Evolutionary conservation across 53 echinoderm and acorn worm genomes (phyloP).

Genomic region (Temnopleurus reevesii): DNA sequence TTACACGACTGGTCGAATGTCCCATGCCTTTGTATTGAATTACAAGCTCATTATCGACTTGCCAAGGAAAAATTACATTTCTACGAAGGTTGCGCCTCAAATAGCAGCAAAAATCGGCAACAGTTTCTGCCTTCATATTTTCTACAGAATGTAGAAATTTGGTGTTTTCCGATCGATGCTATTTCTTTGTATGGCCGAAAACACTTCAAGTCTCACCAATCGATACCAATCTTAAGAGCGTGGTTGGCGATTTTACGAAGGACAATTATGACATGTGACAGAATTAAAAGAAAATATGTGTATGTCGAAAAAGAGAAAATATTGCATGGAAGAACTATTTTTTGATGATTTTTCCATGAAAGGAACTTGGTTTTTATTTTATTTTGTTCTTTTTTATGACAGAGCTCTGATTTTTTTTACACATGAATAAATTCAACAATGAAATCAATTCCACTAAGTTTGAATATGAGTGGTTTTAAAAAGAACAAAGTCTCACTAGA

Average conservation of each 20-base stretch:
- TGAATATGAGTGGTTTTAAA: too few species aligned
- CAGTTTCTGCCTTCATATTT: background rate
- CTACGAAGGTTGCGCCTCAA: background rate
- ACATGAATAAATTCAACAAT: too few species aligned
- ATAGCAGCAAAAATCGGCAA: constrained; percentile 2
- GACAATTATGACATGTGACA: background rate
- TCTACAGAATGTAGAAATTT: background rate
- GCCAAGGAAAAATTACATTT: background rate
- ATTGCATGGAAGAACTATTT: background rate
- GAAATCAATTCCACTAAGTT: too few species aligned
- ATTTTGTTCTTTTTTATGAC: too few species aligned
- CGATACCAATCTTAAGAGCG: background rate
- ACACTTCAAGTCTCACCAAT: background rate
- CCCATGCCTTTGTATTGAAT: background rate
- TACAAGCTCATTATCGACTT: background rate
- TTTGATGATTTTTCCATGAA: too few species aligned
- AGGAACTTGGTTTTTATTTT: too few species aligned
- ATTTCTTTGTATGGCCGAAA: background rate
- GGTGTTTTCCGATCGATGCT: background rate
- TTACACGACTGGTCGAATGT: constrained; percentile 22
- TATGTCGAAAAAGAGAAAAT: background rate
- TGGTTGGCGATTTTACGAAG: background rate
- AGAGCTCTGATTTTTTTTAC: too few species aligned
- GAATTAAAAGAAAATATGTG: background rate
- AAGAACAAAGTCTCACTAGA: too few species aligned